Evolutionary conservation across 2,797 vertebrate species (phyloP).

Genomic region (Eidolon dupreanum): DNA sequence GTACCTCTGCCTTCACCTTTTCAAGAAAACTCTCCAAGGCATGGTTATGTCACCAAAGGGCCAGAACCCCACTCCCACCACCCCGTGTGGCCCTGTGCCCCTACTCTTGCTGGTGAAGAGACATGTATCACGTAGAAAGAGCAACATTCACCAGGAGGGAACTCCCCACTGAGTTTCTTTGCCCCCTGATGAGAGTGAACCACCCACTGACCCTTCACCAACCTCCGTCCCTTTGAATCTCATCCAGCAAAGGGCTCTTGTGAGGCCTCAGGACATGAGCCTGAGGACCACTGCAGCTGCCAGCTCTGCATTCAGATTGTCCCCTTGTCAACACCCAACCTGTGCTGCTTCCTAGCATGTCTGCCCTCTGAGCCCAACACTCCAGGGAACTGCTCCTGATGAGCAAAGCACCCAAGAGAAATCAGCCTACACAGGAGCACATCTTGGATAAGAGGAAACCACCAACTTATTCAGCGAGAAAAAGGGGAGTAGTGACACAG

Average conservation of each 20-base stretch:
- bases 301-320: not conserved
- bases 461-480: not conserved
- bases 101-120: not conserved
- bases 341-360: not conserved
- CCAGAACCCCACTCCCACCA: rapidly evolving
- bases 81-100: not conserved
- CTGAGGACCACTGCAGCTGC: not conserved
- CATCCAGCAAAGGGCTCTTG: not conserved
- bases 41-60: not conserved
- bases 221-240: not conserved
- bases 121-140: rapidly evolving
- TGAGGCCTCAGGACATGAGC: not conserved
- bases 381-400: not conserved
- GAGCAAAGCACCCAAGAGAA: not conserved
- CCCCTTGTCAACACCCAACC: not conserved
- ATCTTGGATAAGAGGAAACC: not conserved
- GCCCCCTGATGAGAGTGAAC: not conserved
- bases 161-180: not conserved
- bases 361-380: not conserved
- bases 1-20: not conserved
- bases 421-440: not conserved
- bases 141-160: not conserved
- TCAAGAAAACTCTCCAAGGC: not conserved
- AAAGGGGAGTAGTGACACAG: not conserved
- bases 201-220: not conserved